Evolutionary conservation across 2,113 vertebrate genomes (phyloP).

Genomic region (Elgaria multicarinata): DNA sequence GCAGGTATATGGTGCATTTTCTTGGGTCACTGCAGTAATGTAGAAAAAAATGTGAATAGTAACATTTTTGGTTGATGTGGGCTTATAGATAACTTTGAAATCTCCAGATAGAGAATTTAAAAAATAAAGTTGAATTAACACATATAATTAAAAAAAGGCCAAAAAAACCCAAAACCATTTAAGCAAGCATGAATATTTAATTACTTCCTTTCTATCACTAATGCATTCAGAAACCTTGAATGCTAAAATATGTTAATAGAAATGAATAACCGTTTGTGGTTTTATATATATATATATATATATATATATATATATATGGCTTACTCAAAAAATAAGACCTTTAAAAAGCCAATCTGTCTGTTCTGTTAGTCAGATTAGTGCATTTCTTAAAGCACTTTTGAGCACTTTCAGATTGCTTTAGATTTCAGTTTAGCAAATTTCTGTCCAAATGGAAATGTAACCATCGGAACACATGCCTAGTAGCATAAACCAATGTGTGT

Average conservation of each 20-base stretch:
- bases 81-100: neutral
- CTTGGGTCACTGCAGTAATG: neutral
- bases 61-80: neutral
- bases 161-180: neutral
- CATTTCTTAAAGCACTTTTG: neutral
- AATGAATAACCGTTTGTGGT: neutral
- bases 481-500: neutral
- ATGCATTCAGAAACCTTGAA: neutral
- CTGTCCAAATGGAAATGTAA: neutral
- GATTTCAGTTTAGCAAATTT: neutral
- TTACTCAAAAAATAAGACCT: neutral
- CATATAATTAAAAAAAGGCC: neutral
- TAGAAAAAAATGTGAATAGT: neutral
- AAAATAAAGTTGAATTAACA: neutral
- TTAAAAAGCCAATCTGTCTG: neutral
- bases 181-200: neutral
- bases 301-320: neutral
- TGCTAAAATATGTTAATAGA: neutral
- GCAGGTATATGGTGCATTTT: neutral
- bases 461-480: neutral
- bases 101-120: neutral
- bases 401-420: neutral
- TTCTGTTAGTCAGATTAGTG: neutral
- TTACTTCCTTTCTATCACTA: neutral
- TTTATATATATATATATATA: neutral